Evolutionary conservation across 2,888 invertebrate genomes (phyloP), one percentile per base, ranked within the genome.

Genomic region (Patella ulyssiponensis): DNA sequence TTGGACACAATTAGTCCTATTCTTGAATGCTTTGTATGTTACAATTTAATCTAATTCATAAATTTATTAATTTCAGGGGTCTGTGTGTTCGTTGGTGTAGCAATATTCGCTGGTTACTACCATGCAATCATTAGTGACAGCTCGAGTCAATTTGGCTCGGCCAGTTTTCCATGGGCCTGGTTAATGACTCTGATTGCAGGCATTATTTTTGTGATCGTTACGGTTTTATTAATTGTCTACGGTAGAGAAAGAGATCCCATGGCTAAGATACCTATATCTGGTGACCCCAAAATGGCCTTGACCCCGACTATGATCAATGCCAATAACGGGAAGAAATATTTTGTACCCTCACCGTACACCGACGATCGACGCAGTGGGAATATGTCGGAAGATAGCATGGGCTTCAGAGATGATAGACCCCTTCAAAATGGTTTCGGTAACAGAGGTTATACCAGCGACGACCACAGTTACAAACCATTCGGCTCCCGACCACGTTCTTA

Each of bases 401-500:
- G 20, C 14, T 64, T 64, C 11, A 23, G 14, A 23, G 64, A 64
- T 64, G 64, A 64, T 12, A 64, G 9, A 20, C 64, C 64, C 12
- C 12, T 20, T 0, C 64, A 64, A 0, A 64, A 64, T 14, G 64
- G 64, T 23, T 64, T 23, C 64, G 23, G 14, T 64, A 64, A 64
- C 23, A 64, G 23, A 23, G 64, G 9, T 3, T 64, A 64, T 14
- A 0, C 17, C 23, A 64, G 20, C 23, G 64, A 64, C 20, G 64
- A 23, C 23, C 17, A 23, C 23, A 23, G 23, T 20, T 64, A 64
- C 64, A 64, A 64, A 23, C 64, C 64, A 23, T 23, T 23, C 14
- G 14, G 64, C 20, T 64, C 11, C 64, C 20, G 64, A 64, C 64
- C 64, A 64, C 64, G 64, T 64, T 64, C 64, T 64, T 64, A 64